phyloP scores from a whole-genome alignment of 1,140 invertebrate species.

The Drosophila yakuba region DNA sequence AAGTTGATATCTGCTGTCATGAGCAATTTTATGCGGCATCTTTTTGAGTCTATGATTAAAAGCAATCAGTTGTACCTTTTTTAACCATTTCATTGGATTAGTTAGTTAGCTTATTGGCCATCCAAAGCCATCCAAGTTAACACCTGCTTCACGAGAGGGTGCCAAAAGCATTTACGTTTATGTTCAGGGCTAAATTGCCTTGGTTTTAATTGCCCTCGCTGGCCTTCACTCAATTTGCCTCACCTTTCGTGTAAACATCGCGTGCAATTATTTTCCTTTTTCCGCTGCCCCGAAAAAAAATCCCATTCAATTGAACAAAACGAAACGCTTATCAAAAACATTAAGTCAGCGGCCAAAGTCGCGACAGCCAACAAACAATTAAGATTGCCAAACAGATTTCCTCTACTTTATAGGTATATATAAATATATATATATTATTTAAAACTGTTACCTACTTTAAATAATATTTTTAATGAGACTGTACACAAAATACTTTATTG shows the following conservation, averaged over 20 bases:
- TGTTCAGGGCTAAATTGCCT: slow-evolving; percentile 53
- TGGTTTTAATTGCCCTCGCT: slow-evolving; percentile 49
- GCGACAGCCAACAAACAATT: slow-evolving; percentile 55
- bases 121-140: slow-evolving; percentile 61
- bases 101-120: slow-evolving; percentile 30
- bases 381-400: slow-evolving; percentile 49
- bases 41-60: too few species aligned
- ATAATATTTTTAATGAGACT: too few species aligned
- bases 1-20: not conserved
- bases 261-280: slow-evolving; percentile 70
- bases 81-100: not conserved
- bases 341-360: slow-evolving; percentile 30
- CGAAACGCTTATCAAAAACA: slow-evolving; percentile 67
- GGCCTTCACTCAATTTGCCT: slow-evolving; percentile 44
- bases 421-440: too few species aligned
- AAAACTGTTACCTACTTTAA: too few species aligned
- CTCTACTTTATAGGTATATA: too few species aligned
- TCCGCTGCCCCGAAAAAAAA: slow-evolving; percentile 22
- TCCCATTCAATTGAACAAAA: slow-evolving; percentile 66
- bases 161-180: slow-evolving; percentile 64
- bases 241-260: slow-evolving; percentile 71
- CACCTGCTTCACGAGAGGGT: slow-evolving; percentile 52
- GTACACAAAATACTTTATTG: too few species aligned
- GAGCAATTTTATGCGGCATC: not conserved
- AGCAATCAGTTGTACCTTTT: too few species aligned